Conservation (phyloP, 1,140 invertebrate genomes). For the Scylla paramamosain region DNA sequence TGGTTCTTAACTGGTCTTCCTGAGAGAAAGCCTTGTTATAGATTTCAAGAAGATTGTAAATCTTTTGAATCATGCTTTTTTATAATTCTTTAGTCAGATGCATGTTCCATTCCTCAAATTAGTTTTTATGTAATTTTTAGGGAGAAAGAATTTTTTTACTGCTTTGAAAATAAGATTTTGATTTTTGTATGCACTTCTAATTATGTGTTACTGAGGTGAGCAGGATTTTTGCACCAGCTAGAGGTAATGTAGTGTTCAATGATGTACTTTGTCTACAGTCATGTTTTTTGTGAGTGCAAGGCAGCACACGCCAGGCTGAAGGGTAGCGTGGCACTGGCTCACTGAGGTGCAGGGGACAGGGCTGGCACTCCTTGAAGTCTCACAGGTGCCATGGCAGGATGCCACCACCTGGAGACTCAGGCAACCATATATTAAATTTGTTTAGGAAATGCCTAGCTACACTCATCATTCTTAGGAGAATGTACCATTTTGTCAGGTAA, state of each 20-base stretch:
- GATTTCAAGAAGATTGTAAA: conserved; percentile 38
- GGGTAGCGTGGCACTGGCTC: not conserved
- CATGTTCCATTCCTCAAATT: conserved; percentile 27
- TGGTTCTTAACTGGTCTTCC: not conserved
- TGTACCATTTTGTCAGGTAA: not conserved
- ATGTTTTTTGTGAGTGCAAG: not conserved
- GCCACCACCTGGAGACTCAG: not conserved
- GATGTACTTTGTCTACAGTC: conserved; percentile 18
- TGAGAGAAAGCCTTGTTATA: conserved; percentile 53
- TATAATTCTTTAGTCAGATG: conserved; percentile 29
- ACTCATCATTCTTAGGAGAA: not conserved
- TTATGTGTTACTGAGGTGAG: conserved; percentile 32
- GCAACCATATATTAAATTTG: not conserved
- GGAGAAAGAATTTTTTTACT: conserved; percentile 29
- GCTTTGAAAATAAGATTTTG: conserved; percentile 36
- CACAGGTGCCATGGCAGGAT: not conserved
- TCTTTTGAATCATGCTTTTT: conserved; percentile 58
- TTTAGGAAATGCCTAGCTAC: not conserved
- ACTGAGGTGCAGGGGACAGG: not conserved
- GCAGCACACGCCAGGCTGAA: not conserved
- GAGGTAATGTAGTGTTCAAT: conserved; percentile 40
- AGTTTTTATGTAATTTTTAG: not conserved
- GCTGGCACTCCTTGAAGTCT: not conserved
- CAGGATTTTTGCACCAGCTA: not conserved
- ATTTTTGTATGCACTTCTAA: conserved; percentile 25